A percentile compares a stretch with the other conserved stretches of the same genome.
Conservation (phyloP, 2,113 vertebrate genomes). For the Strix uralensis region DNA sequence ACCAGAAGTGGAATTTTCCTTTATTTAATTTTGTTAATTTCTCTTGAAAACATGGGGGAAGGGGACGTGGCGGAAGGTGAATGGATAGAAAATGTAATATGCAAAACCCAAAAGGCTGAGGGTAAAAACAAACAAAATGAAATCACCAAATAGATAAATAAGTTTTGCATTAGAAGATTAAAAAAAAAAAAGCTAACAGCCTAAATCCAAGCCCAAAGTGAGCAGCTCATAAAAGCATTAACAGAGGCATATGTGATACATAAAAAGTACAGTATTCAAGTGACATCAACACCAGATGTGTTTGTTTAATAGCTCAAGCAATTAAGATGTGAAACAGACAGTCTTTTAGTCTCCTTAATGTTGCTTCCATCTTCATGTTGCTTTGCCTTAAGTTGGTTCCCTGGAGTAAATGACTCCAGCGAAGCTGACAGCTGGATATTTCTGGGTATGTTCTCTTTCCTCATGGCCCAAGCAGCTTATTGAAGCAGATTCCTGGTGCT, state of each 20-base stretch:
- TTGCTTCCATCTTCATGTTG: background rate
- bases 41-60: background rate
- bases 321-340: conserved; percentile 39
- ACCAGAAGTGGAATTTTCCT: background rate
- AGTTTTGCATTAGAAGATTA: background rate
- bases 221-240: background rate
- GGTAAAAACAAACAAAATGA: background rate
- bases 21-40: conserved; percentile 55
- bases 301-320: conserved; percentile 53
- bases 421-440: background rate
- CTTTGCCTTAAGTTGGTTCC: background rate
- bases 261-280: conserved; percentile 28
- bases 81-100: background rate
- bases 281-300: conserved; percentile 33
- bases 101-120: background rate
- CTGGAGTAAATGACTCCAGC: background rate
- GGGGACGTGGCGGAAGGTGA: fast-evolving
- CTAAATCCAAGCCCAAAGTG: background rate
- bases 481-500: background rate
- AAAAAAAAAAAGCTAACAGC: background rate
- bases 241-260: background rate
- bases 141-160: background rate
- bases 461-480: background rate
- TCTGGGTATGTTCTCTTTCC: background rate
- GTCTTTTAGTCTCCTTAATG: background rate